Evolutionary conservation across 2,113 vertebrate genomes (phyloP).

Genomic region (Gadus chalcogrammus): DNA sequence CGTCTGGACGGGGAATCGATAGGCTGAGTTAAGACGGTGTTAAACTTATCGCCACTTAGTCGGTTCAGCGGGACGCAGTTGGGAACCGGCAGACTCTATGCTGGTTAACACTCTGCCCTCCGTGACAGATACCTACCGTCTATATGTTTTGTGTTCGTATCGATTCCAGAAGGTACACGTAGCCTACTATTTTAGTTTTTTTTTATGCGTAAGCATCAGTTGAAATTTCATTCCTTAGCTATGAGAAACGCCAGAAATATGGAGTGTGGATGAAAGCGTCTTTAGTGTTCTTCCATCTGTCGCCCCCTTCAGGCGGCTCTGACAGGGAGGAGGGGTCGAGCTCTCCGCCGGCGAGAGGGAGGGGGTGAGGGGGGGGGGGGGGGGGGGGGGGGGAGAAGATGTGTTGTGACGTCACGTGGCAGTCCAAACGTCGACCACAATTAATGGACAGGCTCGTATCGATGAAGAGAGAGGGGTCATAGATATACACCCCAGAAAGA

Average conservation of each 20-base stretch:
- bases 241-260: slow-evolving; percentile 44
- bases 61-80: too few species aligned
- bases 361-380: too few species aligned
- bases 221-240: not conserved
- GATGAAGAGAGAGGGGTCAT: too few species aligned
- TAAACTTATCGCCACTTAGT: too few species aligned
- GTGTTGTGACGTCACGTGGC: slow-evolving; percentile 12
- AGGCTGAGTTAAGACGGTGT: too few species aligned
- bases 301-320: slow-evolving; percentile 73
- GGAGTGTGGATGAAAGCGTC: slow-evolving; percentile 19
- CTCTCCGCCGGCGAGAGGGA: not conserved
- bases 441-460: too few species aligned
- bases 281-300: slow-evolving; percentile 71
- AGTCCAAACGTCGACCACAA: too few species aligned
- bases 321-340: slow-evolving; percentile 12
- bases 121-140: not conserved
- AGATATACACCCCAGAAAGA: too few species aligned
- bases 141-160: not conserved
- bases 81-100: too few species aligned
- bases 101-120: not conserved
- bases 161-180: not conserved
- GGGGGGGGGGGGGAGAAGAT: slow-evolving; percentile 5
- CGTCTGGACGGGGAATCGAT: not conserved
- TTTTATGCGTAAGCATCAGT: not conserved
- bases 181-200: not conserved